Percentiles rank a stretch among this genome's conserved stretches.
Conservation (phyloP, 2,888 invertebrate species). For the Ophion slaviceki region DNA sequence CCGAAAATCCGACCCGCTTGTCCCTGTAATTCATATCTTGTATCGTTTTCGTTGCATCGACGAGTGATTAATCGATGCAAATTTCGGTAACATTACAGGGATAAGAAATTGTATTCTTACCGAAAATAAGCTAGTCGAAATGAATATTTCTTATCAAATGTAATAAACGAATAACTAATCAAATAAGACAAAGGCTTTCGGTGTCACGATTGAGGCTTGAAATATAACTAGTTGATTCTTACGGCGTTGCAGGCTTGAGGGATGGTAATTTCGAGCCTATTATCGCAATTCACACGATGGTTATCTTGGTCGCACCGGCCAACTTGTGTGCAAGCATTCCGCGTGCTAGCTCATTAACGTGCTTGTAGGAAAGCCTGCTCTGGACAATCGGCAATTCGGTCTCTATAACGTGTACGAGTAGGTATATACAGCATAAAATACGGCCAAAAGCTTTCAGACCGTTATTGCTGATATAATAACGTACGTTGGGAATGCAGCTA, state of each 20-base stretch:
- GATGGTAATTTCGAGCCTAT: conserved; percentile 2
- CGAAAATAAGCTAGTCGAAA: background rate
- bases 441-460: conserved; percentile 43
- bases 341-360: conserved; percentile 33
- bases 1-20: background rate
- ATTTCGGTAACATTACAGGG: background rate
- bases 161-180: too few relatives aligned
- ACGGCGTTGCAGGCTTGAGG: background rate
- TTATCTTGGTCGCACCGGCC: conserved; percentile 12
- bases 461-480: conserved; percentile 70
- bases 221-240: conserved; percentile 1
- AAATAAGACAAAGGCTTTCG: too few relatives aligned
- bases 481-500: conserved; percentile 66
- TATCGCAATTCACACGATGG: conserved; percentile 17
- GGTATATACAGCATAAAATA: background rate
- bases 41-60: background rate
- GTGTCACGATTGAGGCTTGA: too few relatives aligned
- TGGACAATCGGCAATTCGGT: conserved; percentile 33
- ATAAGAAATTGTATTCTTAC: background rate
- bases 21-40: background rate
- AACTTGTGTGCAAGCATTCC: conserved; percentile 21
- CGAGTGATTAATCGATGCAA: background rate
- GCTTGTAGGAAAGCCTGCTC: conserved; percentile 41
- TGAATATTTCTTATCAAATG: too few relatives aligned
- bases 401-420: conserved; percentile 4